Evolutionary conservation across 2,113 vertebrate genomes (phyloP).

Genomic region (Peucedramus taeniatus): DNA sequence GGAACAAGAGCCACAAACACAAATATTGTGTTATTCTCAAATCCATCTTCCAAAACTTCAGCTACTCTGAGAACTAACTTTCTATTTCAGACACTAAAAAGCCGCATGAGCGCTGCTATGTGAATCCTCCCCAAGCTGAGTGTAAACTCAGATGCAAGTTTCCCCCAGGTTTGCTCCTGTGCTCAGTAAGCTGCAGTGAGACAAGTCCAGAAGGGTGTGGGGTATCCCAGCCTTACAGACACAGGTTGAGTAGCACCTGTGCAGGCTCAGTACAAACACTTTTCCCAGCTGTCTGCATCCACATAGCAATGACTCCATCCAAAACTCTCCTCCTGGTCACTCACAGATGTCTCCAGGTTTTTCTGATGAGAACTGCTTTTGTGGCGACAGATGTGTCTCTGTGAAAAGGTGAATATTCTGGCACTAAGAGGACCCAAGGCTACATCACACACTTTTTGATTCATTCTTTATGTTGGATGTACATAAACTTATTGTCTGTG

Average conservation of each 20-base stretch:
- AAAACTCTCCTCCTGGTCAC: neutral
- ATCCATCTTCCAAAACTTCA: neutral
- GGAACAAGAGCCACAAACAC: neutral
- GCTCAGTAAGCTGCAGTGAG: neutral
- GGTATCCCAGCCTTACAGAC: neutral
- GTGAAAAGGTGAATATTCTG: neutral
- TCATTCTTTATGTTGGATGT: neutral
- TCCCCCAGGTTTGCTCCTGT: neutral
- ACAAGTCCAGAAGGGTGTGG: neutral
- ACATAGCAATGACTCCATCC: neutral
- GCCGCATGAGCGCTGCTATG: neutral
- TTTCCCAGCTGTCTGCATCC: neutral
- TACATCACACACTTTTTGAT: neutral
- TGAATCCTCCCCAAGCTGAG: neutral
- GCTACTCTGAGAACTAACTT: neutral
- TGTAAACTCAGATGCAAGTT: neutral
- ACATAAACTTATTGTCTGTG: neutral
- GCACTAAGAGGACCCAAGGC: neutral
- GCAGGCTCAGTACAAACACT: accelerated
- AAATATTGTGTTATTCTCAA: neutral
- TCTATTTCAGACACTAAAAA: neutral
- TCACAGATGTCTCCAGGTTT: accelerated
- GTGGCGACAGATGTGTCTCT: neutral
- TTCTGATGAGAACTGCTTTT: neutral
- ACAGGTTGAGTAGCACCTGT: neutral